phyloP scores from a whole-genome alignment of 2,113 vertebrate species.

The Pygoscelis antarcticus region DNA sequence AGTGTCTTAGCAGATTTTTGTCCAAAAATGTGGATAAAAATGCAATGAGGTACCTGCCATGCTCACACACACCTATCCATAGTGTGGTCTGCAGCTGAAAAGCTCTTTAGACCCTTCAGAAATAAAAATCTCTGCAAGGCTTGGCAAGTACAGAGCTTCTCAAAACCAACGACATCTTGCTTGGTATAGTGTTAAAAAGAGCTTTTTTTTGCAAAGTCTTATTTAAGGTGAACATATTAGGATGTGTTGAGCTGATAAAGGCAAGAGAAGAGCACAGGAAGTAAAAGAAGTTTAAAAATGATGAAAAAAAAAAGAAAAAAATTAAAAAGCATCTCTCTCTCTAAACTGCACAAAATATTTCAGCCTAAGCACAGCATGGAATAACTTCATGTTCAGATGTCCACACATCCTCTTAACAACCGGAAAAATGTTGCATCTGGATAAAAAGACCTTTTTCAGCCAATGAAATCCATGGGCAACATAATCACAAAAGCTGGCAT shows the following conservation, averaged over 20 bases:
- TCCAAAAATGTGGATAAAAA: background rate
- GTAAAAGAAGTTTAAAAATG: background rate
- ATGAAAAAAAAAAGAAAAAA: background rate
- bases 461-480: background rate
- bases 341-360: background rate
- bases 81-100: background rate
- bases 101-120: background rate
- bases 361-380: background rate
- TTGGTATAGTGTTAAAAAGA: background rate
- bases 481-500: background rate
- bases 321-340: background rate
- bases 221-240: background rate
- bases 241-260: background rate
- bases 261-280: background rate
- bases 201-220: background rate
- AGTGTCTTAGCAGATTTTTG: background rate
- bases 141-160: background rate
- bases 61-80: rapidly evolving
- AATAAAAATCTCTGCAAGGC: background rate
- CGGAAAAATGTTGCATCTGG: background rate
- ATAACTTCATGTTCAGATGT: background rate
- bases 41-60: background rate
- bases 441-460: background rate
- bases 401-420: background rate
- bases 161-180: background rate